Evolutionary conservation across 1,140 invertebrate species (phyloP).

Genomic region (Papilio polytes): DNA sequence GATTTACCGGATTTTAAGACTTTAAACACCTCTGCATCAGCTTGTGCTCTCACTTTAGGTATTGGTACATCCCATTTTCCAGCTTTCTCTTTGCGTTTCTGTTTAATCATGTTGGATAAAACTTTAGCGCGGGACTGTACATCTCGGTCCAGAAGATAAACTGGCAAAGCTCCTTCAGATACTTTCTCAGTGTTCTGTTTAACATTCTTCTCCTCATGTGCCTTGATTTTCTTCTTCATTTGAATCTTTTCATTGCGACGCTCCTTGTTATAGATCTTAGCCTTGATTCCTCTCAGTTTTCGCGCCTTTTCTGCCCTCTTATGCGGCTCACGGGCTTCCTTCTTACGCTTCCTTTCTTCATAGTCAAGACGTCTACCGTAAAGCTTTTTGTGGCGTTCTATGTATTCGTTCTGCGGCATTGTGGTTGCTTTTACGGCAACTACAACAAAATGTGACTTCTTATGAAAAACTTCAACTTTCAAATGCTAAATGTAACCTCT

Average conservation of each 20-base stretch:
- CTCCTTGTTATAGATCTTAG: conserved; percentile 98
- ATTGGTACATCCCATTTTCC: conserved; percentile 99
- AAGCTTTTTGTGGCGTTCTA: conserved; percentile 98
- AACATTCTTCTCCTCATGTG: conserved; percentile 95
- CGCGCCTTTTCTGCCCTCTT: conserved; percentile 95
- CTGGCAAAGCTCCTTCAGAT: conserved; percentile 96
- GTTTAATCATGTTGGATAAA: conserved; percentile 99
- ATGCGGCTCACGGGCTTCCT: conserved; percentile 96
- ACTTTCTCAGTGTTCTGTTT: conserved; percentile 94
- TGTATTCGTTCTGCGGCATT: conserved; percentile 99
- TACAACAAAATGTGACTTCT: conserved; percentile 77
- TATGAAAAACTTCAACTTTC: conserved; percentile 57
- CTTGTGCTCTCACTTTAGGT: conserved; percentile 98
- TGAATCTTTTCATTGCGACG: conserved; percentile 99
- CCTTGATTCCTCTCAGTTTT: conserved; percentile 97
- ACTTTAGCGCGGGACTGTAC: conserved; percentile 97
- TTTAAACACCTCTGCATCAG: conserved; percentile 99
- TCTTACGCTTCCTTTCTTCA: conserved; percentile 98
- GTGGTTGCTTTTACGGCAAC: conserved; percentile 83
- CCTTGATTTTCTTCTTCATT: conserved; percentile 99
- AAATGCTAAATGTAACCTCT: conserved; percentile 47
- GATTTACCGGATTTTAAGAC: conserved; percentile 97
- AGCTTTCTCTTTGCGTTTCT: conserved; percentile 99
- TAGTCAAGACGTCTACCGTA: conserved; percentile 98
- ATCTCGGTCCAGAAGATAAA: conserved; percentile 98